Evolutionary conservation across 2,113 vertebrate genomes (phyloP).

Genomic region (Chitala chitala): DNA sequence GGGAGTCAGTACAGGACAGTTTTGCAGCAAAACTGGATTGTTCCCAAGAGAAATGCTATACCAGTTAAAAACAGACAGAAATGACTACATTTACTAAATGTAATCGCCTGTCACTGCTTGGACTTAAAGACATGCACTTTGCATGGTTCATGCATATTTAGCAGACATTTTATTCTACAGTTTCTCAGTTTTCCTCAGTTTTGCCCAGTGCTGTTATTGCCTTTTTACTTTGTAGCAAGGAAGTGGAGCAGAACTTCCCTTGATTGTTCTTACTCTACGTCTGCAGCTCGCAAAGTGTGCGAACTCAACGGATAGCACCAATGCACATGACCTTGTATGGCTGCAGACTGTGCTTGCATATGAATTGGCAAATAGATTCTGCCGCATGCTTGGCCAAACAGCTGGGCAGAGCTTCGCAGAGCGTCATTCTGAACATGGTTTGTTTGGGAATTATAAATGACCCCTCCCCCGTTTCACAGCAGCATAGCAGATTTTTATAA

Average conservation of each 20-base stretch:
- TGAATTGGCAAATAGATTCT: neutral
- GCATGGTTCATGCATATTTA: no score
- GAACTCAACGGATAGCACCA: neutral
- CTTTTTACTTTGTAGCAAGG: neutral
- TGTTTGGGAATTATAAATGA: neutral
- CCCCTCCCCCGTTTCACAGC: neutral
- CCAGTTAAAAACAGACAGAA: no score
- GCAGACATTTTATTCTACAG: no score
- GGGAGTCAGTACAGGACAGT: no score
- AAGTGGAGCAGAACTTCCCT: neutral
- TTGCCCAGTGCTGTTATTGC: no score
- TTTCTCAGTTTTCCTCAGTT: no score
- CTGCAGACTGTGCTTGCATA: neutral
- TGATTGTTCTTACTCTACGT: slow-evolving; percentile 1
- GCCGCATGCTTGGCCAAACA: neutral
- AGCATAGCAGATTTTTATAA: neutral
- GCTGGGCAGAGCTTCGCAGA: no score
- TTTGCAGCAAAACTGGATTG: no score
- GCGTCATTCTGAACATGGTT: neutral
- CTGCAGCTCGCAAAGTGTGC: neutral
- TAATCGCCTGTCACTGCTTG: no score
- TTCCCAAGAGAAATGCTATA: no score
- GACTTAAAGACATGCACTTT: no score
- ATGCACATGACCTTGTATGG: neutral
- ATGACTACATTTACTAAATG: no score